phyloP scores from a whole-genome alignment of 2,888 invertebrate genomes.

The Panopea generosa region DNA sequence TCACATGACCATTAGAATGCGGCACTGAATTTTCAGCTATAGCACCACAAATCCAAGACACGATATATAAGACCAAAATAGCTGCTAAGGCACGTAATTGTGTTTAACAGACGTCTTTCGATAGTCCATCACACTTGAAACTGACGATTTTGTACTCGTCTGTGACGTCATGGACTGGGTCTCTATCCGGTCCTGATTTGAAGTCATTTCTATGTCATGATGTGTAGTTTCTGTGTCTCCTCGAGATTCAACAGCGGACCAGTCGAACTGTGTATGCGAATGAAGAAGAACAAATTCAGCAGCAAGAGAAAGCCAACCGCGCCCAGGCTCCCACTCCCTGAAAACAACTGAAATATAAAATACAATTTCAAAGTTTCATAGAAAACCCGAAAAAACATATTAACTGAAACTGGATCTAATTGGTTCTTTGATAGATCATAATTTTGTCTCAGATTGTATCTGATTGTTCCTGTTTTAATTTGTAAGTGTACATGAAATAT shows the following conservation, averaged over 20 bases:
- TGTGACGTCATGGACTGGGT: conserved; percentile 68
- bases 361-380: no score
- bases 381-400: no score
- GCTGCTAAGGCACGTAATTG: conserved; percentile 93
- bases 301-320: conserved; percentile 91
- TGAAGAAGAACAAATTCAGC: conserved; percentile 90
- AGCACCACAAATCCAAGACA: conserved; percentile 92
- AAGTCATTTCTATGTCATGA: conserved; percentile 85
- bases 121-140: conserved; percentile 91
- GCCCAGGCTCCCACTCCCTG: conserved; percentile 92
- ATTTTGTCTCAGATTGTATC: no score
- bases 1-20: conserved; percentile 77
- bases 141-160: conserved; percentile 57
- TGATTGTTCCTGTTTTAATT: no score
- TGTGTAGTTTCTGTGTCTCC: conserved; percentile 79
- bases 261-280: conserved; percentile 90
- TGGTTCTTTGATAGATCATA: no score
- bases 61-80: conserved; percentile 90
- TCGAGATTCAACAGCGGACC: conserved; percentile 92
- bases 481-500: no score
- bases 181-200: conserved; percentile 73
- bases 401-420: no score
- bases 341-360: conserved; percentile 88
- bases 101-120: conserved; percentile 92
- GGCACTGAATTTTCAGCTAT: conserved; percentile 86